Base-by-base conservation (phyloP, 2,797 vertebrate species). In the Manis javanica region DNA sequence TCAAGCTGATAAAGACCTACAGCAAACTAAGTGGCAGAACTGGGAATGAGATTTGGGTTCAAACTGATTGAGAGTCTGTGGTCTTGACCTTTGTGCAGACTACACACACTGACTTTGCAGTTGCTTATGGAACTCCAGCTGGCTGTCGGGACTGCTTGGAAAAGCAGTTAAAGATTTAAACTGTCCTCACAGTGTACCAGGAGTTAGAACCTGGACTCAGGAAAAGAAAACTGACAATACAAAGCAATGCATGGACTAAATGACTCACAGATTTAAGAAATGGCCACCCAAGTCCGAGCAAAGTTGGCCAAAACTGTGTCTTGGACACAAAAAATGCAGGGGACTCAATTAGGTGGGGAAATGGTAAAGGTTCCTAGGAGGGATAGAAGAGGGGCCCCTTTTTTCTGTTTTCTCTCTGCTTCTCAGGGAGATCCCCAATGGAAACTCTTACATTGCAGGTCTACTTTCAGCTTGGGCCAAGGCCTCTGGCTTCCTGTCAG, bases 401-500 rank as follows among this genome's bases (percentile, higher is more conserved):
- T 53, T 69, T 96, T 63, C 81, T 97, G 5, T 92, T 93, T 96
- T 90, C 51, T 94, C 51, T 97, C 75, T 98, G 96, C 87, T 96
- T 97, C 96, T 84, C 94, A 57, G 97, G 97, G 97, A 98, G 95
- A 97, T 88, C 95, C 95, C 97, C 97, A 97, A 97, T 98, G 92
- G 91, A 97, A 57, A 79, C 0, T 0, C 96, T 97, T 98, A 84
- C 97, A 96, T 97, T 97, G 13, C 98, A 99, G 99, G 98, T 99
- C 99, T 59, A 99, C 99, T 97, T 99, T 99, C 98, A 99, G 99
- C 98, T 98, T 99, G 98, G 99, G 99, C 95, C 99, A 99, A 98
- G 99, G 99, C 39, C 97, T 99, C 98, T 99, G 99, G 99, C 99
- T 99, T 96, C 99, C 99, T 1, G 99, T 99, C 98, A 99, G 99